phyloP scores from a whole-genome alignment of 2,888 invertebrate species.

The Drosophila prolongata region DNA sequence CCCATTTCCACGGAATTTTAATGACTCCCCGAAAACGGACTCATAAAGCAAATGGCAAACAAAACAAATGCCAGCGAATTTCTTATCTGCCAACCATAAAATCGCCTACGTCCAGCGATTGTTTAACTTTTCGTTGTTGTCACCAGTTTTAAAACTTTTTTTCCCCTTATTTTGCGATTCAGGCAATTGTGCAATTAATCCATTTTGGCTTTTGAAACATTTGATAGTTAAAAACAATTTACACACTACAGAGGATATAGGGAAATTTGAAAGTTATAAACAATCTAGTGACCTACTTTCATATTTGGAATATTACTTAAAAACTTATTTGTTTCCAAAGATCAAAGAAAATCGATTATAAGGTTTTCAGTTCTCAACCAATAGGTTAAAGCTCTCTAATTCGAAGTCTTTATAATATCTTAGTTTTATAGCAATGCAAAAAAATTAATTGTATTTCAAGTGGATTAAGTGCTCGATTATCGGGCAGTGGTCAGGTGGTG shows the following conservation, averaged over 20 bases:
- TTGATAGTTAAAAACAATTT: slow-evolving; percentile 6
- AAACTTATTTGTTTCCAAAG: too few relatives aligned
- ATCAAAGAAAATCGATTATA: too few relatives aligned
- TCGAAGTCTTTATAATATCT: too few relatives aligned
- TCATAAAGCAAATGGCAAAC: slow-evolving; percentile 32
- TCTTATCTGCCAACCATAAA: slow-evolving; percentile 68
- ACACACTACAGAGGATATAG: background rate
- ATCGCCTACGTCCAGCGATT: slow-evolving; percentile 59
- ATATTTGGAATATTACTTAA: too few relatives aligned
- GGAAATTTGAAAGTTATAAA: background rate
- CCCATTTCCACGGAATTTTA: slow-evolving; percentile 72
- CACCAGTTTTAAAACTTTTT: slow-evolving; percentile 5
- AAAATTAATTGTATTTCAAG: background rate
- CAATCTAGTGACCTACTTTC: too few relatives aligned
- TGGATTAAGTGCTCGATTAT: slow-evolving; percentile 17
- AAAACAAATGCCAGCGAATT: slow-evolving; percentile 50
- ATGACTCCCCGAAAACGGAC: slow-evolving; percentile 44
- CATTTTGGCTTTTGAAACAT: slow-evolving; percentile 28
- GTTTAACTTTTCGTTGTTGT: slow-evolving; percentile 43
- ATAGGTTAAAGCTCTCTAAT: too few relatives aligned
- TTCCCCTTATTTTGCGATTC: slow-evolving; percentile 1
- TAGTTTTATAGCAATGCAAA: too few relatives aligned
- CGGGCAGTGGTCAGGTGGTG: slow-evolving; percentile 2
- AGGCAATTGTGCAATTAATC: slow-evolving; percentile 66
- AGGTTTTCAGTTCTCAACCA: too few relatives aligned